These are phyloP conservation scores for Anarsia innoxiella DNA, from an alignment of 2,888 invertebrate species.

Conservation along the genomic window DNA sequence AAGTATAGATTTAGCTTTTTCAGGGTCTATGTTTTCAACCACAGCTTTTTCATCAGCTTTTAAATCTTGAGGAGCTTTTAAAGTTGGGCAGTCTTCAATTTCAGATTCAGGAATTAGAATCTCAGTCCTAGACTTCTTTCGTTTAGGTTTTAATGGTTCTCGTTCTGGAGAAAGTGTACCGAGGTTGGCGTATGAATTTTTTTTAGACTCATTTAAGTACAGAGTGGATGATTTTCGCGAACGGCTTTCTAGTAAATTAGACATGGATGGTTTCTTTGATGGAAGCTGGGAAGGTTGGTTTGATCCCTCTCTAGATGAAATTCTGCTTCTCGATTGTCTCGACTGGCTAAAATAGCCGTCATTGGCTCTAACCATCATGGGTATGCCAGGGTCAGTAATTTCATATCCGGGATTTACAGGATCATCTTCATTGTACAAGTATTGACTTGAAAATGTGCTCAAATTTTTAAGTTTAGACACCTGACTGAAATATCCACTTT, in stretches of 20 bases:
- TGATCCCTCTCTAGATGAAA: slow-evolving; percentile 60
- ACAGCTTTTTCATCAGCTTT: slow-evolving; percentile 68
- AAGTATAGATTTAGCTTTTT: slow-evolving; percentile 52
- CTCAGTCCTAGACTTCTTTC: slow-evolving; percentile 53
- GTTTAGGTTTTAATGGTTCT: slow-evolving; percentile 51
- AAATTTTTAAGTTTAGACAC: slow-evolving; percentile 57
- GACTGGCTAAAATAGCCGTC: slow-evolving; percentile 78
- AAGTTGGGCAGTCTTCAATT: slow-evolving; percentile 67
- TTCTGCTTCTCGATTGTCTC: slow-evolving; percentile 54
- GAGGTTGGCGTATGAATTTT: slow-evolving; percentile 57
- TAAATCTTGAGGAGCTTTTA: slow-evolving; percentile 68
- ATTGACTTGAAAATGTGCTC: slow-evolving; percentile 77
- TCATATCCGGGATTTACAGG: slow-evolving; percentile 77
- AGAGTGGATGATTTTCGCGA: slow-evolving; percentile 64
- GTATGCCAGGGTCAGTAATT: slow-evolving; percentile 79
- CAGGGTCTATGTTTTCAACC: slow-evolving; percentile 57
- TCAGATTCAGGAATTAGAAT: slow-evolving; percentile 66
- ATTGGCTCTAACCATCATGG: slow-evolving; percentile 79
- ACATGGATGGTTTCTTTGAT: slow-evolving; percentile 65
- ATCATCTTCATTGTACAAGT: slow-evolving; percentile 78
- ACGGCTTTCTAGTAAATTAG: slow-evolving; percentile 59
- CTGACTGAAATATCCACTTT: slow-evolving; percentile 59
- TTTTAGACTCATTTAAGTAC: slow-evolving; percentile 68
- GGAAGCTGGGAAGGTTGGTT: slow-evolving; percentile 60
- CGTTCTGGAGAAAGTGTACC: slow-evolving; percentile 49